These are phyloP conservation scores for Pseudopodoces humilis DNA, from an alignment of 2,113 vertebrate species.

Conservation along the genomic window DNA sequence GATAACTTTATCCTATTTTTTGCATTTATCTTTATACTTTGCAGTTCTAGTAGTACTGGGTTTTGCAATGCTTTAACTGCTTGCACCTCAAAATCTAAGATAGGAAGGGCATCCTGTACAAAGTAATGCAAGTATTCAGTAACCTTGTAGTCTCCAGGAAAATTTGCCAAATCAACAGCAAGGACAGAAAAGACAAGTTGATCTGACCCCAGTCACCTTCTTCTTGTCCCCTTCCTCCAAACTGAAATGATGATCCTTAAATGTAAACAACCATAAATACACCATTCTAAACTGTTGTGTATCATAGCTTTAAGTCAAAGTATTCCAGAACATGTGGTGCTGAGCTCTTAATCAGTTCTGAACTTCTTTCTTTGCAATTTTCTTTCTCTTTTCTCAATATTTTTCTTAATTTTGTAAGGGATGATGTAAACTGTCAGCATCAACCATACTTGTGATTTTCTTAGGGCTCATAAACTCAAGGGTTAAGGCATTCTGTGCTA, in stretches of 20 bases:
- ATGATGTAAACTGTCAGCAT: neutral
- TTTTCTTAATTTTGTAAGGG: constrained; percentile 12
- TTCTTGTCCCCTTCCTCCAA: neutral
- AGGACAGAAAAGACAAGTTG: neutral
- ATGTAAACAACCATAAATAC: constrained; percentile 8
- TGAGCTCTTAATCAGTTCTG: constrained; percentile 3
- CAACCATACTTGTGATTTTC: neutral
- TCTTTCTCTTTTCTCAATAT: neutral
- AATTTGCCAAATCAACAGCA: constrained; percentile 2
- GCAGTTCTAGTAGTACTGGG: neutral
- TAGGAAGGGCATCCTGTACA: neutral
- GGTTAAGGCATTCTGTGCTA: constrained; percentile 6
- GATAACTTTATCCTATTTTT: neutral
- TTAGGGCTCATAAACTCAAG: constrained; percentile 41
- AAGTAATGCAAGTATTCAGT: neutral
- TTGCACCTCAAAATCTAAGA: neutral
- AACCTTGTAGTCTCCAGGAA: neutral
- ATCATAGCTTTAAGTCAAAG: constrained; percentile 17
- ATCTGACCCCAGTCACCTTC: neutral
- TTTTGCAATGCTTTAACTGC: neutral
- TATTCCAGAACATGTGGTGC: constrained; percentile 15
- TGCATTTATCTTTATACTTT: constrained; percentile 11
- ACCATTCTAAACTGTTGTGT: neutral
- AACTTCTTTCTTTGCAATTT: constrained; percentile 21
- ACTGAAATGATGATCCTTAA: neutral